Percentiles rank a stretch among this genome's conserved stretches.
These are phyloP conservation scores for Beaufortia kweichowensis DNA, from an alignment of 2,113 vertebrate species.

Conservation along the genomic window DNA sequence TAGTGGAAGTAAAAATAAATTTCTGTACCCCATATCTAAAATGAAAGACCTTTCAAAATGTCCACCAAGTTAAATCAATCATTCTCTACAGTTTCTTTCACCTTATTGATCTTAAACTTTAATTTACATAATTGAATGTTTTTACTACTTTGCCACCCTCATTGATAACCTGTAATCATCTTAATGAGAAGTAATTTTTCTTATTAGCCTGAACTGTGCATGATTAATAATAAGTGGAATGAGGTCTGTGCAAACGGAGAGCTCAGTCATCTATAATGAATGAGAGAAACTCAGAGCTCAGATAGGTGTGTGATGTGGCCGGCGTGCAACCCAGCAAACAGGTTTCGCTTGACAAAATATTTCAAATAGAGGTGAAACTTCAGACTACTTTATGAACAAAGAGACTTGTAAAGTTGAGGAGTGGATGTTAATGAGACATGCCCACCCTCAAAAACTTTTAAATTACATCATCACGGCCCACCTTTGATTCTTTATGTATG, in stretches of 20 bases:
- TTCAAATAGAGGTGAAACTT: constrained; percentile 8
- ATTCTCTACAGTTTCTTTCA: neutral
- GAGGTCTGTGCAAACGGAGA: constrained; percentile 14
- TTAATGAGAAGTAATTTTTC: constrained; percentile 27
- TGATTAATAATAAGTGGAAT: constrained; percentile 36
- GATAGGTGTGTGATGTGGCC: constrained; percentile 3
- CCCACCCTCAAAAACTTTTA: neutral
- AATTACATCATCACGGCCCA: neutral
- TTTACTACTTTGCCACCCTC: neutral
- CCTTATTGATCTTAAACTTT: neutral
- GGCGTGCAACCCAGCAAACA: neutral
- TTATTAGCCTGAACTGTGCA: constrained; percentile 35
- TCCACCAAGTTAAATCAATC: neutral
- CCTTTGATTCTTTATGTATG: neutral
- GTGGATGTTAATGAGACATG: neutral
- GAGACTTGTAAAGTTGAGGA: neutral
- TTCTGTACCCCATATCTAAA: no score
- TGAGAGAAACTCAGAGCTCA: constrained; percentile 10
- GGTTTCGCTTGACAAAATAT: neutral
- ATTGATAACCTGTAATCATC: constrained; percentile 15
- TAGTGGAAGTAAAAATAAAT: no score
- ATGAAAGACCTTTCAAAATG: neutral
- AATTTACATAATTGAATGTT: constrained; percentile 11
- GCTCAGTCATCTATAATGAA: constrained; percentile 41
- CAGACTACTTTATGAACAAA: neutral